These are phyloP conservation scores for Lepidurus packardi DNA, from an alignment of 1,140 invertebrate genomes.

Conservation along the genomic window DNA sequence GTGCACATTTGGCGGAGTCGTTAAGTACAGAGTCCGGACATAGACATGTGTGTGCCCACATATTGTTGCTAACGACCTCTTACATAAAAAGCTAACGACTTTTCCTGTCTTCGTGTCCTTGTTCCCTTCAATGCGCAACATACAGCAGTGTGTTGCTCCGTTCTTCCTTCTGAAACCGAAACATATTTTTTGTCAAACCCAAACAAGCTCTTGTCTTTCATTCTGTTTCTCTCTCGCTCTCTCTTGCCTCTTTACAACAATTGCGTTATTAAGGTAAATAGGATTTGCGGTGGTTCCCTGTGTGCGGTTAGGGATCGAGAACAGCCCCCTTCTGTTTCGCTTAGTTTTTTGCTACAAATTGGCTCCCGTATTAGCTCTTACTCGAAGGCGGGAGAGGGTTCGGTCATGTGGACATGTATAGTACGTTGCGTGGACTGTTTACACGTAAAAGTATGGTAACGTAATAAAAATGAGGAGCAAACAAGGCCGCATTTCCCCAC, in stretches of 20 bases:
- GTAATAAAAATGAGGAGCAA: constrained; percentile 1
- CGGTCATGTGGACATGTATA: too few relatives aligned
- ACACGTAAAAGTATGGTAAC: background rate
- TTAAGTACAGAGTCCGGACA: background rate
- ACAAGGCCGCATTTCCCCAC: constrained; percentile 7
- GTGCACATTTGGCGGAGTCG: background rate
- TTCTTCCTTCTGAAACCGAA: background rate
- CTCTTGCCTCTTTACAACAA: background rate
- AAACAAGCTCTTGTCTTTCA: background rate
- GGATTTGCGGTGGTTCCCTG: background rate
- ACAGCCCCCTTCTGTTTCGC: background rate
- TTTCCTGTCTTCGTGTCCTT: constrained; percentile 3
- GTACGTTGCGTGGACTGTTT: background rate
- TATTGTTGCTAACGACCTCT: constrained; percentile 14
- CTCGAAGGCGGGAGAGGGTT: background rate
- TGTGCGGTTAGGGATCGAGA: background rate
- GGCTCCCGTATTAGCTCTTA: constrained; percentile 7
- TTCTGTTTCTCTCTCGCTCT: background rate
- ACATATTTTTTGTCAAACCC: background rate
- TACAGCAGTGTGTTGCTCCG: background rate
- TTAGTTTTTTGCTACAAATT: background rate
- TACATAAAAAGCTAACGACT: constrained; percentile 22
- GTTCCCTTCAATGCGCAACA: background rate
- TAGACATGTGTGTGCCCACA: constrained; percentile 11
- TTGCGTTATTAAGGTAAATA: background rate